Evolutionary conservation across 2,797 vertebrate species (phyloP), one percentile per base, ranked within the genome.

Genomic region (Fundulus diaphanus): DNA sequence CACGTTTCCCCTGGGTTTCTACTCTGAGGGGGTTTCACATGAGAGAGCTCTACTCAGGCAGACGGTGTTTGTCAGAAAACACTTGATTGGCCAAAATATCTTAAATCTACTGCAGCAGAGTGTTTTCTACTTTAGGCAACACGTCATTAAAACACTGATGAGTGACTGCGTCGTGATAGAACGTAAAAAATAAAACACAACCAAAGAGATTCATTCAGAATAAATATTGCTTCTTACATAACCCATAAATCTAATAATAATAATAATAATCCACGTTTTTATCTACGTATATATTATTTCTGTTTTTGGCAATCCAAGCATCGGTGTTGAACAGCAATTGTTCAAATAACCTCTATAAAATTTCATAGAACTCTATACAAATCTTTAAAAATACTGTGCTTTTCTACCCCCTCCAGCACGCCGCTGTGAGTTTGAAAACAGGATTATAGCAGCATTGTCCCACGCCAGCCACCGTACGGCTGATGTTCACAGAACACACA

Each of bases 301-400:
- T 89, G n/a, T 85, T 82, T 88, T 95, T 95, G 94, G 94, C 95
- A 95, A 95, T 92, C 92, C 92, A 92, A 90, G 82, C 78, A 76
- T 90, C 82, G 88, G 84, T 86, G 91, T 85, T 78, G 77, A 93
- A 90, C 84, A 85, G 29, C 65, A 83, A 87, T 84, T 91, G 87
- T 92, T 90, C 89, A 87, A 89, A 90, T 91, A 92, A 87, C 90
- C 86, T 92, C 92, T 95, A 95, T 94, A 96, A 95, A 95, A 95
- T 93, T 85, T 94, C 87, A 94, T 95, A 94, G 91, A 94, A 92
- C 92, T 94, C 92, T 93, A 93, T 95, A 95, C 92, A 95, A 95
- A 95, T 93, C 85, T 94, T 94, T 94, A 95, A 95, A 95, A 96
- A 96, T 95, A 95, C 93, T 95, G 94, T 95, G 94, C 94, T 95